These are phyloP conservation scores for Marcusenius ussheri DNA, from an alignment of 2,113 vertebrate genomes.

Conservation along the genomic window DNA sequence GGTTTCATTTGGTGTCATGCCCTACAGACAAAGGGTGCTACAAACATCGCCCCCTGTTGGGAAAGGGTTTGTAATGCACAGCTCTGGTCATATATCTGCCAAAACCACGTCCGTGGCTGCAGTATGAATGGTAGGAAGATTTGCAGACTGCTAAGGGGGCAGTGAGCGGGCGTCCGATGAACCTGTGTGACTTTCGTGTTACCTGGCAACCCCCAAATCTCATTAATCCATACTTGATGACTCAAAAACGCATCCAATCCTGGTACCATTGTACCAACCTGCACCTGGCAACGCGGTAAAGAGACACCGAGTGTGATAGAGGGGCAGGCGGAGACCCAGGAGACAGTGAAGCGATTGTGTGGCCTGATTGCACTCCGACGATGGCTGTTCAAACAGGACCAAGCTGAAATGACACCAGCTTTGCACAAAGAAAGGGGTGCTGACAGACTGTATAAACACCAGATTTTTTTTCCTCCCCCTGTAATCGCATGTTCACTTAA, in stretches of 20 bases:
- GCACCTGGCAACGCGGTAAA: neutral
- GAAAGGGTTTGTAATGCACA: neutral
- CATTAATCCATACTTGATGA: neutral
- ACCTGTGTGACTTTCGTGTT: neutral
- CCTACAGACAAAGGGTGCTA: conserved; percentile 52
- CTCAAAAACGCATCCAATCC: neutral
- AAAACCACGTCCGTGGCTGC: neutral
- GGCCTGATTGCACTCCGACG: conserved; percentile 34
- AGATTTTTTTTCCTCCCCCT: conserved; percentile 27
- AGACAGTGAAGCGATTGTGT: conserved; percentile 33
- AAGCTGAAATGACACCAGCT: conserved; percentile 52
- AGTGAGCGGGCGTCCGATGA: neutral
- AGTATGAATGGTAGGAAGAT: neutral
- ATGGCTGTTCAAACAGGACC: conserved; percentile 48
- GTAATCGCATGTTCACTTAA: conserved; percentile 53
- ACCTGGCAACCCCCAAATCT: neutral
- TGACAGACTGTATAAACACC: conserved; percentile 58
- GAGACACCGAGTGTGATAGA: neutral
- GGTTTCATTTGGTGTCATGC: conserved; percentile 61
- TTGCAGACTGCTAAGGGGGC: neutral
- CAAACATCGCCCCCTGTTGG: conserved; percentile 49
- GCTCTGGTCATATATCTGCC: neutral
- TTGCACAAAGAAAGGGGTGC: conserved; percentile 38
- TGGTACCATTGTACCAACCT: neutral
- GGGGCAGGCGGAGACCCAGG: conserved; percentile 25